Conservation (phyloP, 2,113 vertebrate genomes). For the Lethenteron camtschaticum region DNA sequence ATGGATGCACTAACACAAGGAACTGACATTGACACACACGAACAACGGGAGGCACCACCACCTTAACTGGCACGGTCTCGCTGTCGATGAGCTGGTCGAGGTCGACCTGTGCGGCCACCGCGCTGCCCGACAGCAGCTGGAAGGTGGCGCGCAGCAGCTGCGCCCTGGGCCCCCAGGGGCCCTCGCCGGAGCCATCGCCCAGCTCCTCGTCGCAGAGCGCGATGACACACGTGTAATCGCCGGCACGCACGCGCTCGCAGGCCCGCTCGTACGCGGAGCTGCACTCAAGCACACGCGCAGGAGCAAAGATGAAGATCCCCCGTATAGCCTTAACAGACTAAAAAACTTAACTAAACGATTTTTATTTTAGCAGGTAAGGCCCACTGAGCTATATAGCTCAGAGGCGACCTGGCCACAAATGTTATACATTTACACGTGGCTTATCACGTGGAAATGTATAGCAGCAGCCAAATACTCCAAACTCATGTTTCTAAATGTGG, state of each 20-base stretch:
- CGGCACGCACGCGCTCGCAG: neutral
- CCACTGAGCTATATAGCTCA: too few species aligned
- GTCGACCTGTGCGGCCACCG: neutral
- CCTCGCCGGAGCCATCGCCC: neutral
- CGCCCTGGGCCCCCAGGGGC: neutral
- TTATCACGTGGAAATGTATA: too few species aligned
- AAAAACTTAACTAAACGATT: too few species aligned
- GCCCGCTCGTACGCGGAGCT: neutral
- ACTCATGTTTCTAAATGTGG: too few species aligned
- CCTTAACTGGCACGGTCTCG: neutral
- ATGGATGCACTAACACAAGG: too few species aligned
- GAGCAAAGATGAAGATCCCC: neutral
- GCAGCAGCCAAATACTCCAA: too few species aligned
- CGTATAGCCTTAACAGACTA: too few species aligned
- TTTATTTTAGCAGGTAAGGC: too few species aligned
- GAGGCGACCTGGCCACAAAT: too few species aligned
- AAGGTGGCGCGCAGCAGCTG: constrained; percentile 3
- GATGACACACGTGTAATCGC: neutral
- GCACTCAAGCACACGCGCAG: neutral
- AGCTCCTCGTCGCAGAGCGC: neutral
- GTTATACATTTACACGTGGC: too few species aligned
- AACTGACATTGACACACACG: too few species aligned
- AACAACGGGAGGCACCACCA: neutral
- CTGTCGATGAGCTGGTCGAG: neutral
- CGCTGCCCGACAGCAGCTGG: neutral